Base-by-base conservation (phyloP, 1,140 invertebrate genomes). In the Drosophila miranda region DNA sequence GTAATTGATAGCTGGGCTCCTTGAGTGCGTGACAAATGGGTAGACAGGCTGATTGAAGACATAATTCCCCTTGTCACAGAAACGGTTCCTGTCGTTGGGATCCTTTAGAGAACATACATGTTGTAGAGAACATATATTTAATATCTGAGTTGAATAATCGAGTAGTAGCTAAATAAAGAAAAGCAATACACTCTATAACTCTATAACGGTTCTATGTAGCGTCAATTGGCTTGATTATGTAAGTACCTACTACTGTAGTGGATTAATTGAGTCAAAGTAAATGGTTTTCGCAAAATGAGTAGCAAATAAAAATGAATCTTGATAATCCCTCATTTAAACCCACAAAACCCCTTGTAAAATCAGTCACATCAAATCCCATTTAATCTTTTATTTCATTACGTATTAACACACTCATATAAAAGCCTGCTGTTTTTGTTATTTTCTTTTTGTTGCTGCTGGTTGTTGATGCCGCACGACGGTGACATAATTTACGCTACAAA, bases 341-440 rank as follows among this genome's bases (percentile, higher is more conserved):
- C 11, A 21, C 14, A 13, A 54, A 38, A 53, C 70, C 56, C 43
- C 55, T 67, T 67, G 67, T 46, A 46, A 75, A 63, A 56, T 63
- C 46, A n/a, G 45, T 66, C 14, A 30, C 46, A 53, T 49, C 56
- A 73, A 69, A 56, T 44, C 28, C 73, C 55, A 21, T 59, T 66
- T 83, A 78, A 82, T 72, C 63, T 54, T 62, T 74, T 82, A 82
- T 78, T 82, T 78, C 68, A 81, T 81, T 82, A 64, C 46, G 69
- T 56, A 73, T 81, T 81, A 81, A 81, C 68, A 68, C 67, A 56
- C 62, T 58, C 51, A 59, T 58, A 43, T 46, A 52, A 43, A 19
- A 30, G 11, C 8, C 38, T 41, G 44, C 19, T 43, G 28, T 56
- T 44, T 38, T 54, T 46, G 28, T 7, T 34, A 9, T 13, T 38